Conservation (phyloP, 2,888 invertebrate species). For the Lampropteryx suffumata region DNA sequence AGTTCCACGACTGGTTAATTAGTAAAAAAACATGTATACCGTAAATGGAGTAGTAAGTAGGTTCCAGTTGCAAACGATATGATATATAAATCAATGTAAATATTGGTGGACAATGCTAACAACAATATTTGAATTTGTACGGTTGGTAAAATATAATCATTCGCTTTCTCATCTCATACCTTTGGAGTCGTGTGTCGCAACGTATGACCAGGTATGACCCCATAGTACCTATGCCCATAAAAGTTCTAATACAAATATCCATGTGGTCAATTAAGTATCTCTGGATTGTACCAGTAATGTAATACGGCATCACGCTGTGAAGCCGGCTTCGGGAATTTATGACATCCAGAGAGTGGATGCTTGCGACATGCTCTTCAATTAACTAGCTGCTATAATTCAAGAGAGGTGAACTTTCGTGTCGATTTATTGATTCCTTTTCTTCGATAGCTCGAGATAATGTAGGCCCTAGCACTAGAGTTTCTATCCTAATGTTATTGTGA, state of each 20-base stretch:
- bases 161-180: background rate
- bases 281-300: conserved; percentile 46
- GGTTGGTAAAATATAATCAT: background rate
- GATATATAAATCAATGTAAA: too few relatives aligned
- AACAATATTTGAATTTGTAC: too few relatives aligned
- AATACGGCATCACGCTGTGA: conserved; percentile 68
- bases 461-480: too few relatives aligned
- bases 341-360: conserved; percentile 25
- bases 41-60: too few relatives aligned
- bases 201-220: conserved; percentile 9
- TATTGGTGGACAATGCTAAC: too few relatives aligned
- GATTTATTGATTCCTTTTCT: conserved; percentile 24
- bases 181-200: conserved; percentile 12
- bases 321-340: conserved; percentile 31
- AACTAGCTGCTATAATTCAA: conserved; percentile 32
- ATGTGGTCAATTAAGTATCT: conserved; percentile 59
- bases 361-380: conserved; percentile 34
- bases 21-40: too few relatives aligned
- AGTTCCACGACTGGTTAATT: too few relatives aligned
- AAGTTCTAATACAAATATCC: conserved; percentile 57
- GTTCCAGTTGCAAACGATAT: too few relatives aligned
- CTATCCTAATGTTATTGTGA: too few relatives aligned
- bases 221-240: conserved; percentile 20
- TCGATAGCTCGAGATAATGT: background rate
- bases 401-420: conserved; percentile 27